Conservation (phyloP, 2,113 vertebrate genomes). For the Festucalex cinctus region DNA sequence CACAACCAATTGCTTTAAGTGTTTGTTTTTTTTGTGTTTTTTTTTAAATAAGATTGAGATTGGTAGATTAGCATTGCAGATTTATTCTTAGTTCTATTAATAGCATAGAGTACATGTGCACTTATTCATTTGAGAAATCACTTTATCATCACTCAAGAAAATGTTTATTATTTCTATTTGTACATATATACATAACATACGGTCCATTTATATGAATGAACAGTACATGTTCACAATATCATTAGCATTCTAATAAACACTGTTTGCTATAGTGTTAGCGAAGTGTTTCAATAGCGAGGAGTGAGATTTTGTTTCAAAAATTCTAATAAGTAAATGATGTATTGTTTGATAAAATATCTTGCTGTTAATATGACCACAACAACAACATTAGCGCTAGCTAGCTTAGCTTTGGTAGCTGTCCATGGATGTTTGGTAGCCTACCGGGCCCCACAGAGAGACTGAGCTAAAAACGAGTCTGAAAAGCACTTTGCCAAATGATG, state of each 20-base stretch:
- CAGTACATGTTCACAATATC: not conserved
- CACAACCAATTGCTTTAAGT: not conserved
- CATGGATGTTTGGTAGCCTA: too few relatives aligned
- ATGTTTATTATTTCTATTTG: not conserved
- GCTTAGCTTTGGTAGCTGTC: too few relatives aligned
- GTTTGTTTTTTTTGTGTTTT: not conserved
- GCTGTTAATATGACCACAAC: too few relatives aligned
- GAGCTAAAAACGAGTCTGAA: too few relatives aligned
- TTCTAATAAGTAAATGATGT: too few relatives aligned
- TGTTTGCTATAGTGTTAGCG: not conserved
- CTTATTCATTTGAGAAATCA: not conserved
- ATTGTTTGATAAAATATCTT: too few relatives aligned
- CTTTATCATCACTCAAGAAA: not conserved
- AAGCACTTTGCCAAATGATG: too few relatives aligned
- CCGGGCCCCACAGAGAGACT: too few relatives aligned
- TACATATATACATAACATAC: not conserved
- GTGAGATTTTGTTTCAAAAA: too few relatives aligned
- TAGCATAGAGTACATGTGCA: not conserved
- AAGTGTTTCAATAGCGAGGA: too few relatives aligned
- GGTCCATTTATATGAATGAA: not conserved
- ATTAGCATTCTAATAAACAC: not conserved
- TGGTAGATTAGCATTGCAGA: not conserved
- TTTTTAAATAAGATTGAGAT: not conserved
- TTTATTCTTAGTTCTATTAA: not conserved
- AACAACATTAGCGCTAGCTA: too few relatives aligned